These are phyloP conservation scores for Gallinago solitaria DNA, from an alignment of 2,797 vertebrate genomes.

Conservation along the genomic window DNA sequence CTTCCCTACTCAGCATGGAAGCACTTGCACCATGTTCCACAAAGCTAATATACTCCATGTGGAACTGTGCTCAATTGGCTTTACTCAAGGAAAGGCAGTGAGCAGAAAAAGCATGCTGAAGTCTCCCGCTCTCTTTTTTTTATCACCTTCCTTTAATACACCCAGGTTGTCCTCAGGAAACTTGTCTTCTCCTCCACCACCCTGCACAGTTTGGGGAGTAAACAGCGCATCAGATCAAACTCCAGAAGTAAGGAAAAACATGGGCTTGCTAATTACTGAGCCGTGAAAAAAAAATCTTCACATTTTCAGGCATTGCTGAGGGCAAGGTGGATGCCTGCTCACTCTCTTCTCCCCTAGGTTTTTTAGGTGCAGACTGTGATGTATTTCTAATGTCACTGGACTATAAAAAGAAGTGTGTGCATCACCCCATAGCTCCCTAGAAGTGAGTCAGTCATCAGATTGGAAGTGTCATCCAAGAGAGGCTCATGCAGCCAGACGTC, in stretches of 20 bases:
- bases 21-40: not conserved
- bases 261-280: not conserved
- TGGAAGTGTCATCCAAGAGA: not conserved
- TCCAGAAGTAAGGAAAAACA: not conserved
- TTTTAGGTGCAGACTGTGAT: not conserved
- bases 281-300: not conserved
- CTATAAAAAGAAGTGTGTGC: not conserved
- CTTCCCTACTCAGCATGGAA: not conserved
- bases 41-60: not conserved
- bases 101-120: not conserved
- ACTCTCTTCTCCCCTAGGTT: not conserved
- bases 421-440: not conserved
- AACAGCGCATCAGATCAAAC: not conserved
- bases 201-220: not conserved
- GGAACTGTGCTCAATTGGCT: not conserved
- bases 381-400: not conserved
- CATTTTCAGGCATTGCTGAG: not conserved
- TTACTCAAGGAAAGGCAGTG: not conserved
- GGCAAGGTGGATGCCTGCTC: not conserved
- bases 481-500: not conserved
- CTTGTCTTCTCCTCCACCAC: not conserved
- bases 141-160: not conserved
- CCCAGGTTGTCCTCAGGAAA: not conserved
- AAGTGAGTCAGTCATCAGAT: not conserved
- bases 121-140: not conserved